Evolutionary conservation across 92 coral and sea anemone genomes (phyloP), one percentile per base, ranked within the genome.

Genomic region (Palythoa caribaeorum): DNA sequence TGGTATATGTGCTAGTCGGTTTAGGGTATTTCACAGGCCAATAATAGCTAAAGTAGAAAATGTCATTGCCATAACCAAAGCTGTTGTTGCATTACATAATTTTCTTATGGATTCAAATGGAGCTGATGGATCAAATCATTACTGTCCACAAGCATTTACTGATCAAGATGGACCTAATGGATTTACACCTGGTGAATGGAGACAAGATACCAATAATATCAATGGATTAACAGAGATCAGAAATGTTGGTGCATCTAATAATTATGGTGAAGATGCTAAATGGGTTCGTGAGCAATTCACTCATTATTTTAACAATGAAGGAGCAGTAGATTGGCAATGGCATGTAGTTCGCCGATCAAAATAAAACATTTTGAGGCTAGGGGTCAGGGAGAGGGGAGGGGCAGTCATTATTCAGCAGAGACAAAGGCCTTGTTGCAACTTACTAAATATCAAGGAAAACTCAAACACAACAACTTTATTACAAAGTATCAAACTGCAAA

Each of bases 21-120:
- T 63, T 63, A 17, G 70, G 70, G 70, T 63, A 63, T 63, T 63
- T 63, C 70, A 63, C 35, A 17, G 70, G 70, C 70, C 70, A 63
- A 63, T 63, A 17, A 63, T 63, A 17, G 70, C 70, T 63, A 63
- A 63, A 63, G 37, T 63, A 63, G 70, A 19, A 63, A 63, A 63
- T 63, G 70, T 63, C 70, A 63, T 63, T 63, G 70, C 70, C 70
- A 63, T 63, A 63, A 63, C 70, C 70, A 63, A 63, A 63, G 70
- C 70, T 63, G 70, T 63, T 63, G 70, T 63, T 63, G 70, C 37
- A n/a, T 63, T 63, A 63, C 70, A 63, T 63, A 63, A 63, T 63
- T 63, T 63, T 63, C 70, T 63, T 63, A 63, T 63, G 70, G 35
- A 63, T 63, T 63, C 70, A 63, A 63, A 63, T 63, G 70, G 70